A percentile compares a stretch with the other conserved stretches of the same genome.
These are phyloP conservation scores for Hylaeus anthracinus DNA, from an alignment of 1,140 invertebrate genomes.

Conservation along the genomic window DNA sequence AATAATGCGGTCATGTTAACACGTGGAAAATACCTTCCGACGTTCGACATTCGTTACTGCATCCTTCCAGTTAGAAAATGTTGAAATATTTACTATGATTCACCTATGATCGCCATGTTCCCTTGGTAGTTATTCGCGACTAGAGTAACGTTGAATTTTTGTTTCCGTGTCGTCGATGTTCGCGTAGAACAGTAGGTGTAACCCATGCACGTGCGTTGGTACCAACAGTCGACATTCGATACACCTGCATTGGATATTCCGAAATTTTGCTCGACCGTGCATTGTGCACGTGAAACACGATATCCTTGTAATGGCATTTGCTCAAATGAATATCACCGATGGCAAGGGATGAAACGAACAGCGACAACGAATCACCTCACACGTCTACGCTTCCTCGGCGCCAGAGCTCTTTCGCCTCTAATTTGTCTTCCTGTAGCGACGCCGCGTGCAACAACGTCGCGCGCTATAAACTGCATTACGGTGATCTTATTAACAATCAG, in stretches of 20 bases:
- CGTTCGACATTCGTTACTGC: background rate
- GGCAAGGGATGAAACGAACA: constrained; percentile 3
- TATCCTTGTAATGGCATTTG: constrained; percentile 46
- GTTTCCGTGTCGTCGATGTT: too few relatives aligned
- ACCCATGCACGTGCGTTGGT: background rate
- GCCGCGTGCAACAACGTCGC: constrained; percentile 6
- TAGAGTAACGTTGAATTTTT: too few relatives aligned
- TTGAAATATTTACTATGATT: too few relatives aligned
- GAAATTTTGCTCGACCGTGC: constrained; percentile 17
- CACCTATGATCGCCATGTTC: too few relatives aligned
- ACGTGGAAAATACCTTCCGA: background rate
- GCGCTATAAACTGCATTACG: constrained; percentile 27
- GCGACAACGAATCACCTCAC: constrained; percentile 8
- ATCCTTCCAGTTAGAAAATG: too few relatives aligned
- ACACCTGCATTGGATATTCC: constrained; percentile 16
- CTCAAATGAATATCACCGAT: constrained; percentile 24
- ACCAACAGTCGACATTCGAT: constrained; percentile 26
- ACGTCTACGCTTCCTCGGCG: background rate
- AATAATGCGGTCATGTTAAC: background rate
- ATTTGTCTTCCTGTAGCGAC: constrained; percentile 31
- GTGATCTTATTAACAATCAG: constrained; percentile 41
- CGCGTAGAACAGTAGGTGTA: background rate
- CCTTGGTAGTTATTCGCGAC: too few relatives aligned
- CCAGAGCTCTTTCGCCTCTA: constrained; percentile 29
- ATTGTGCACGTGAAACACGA: constrained; percentile 34